A percentile compares a stretch with the other conserved stretches of the same genome.
Conservation (phyloP, 2,797 vertebrate species). For the Silurus lanzhouensis region DNA sequence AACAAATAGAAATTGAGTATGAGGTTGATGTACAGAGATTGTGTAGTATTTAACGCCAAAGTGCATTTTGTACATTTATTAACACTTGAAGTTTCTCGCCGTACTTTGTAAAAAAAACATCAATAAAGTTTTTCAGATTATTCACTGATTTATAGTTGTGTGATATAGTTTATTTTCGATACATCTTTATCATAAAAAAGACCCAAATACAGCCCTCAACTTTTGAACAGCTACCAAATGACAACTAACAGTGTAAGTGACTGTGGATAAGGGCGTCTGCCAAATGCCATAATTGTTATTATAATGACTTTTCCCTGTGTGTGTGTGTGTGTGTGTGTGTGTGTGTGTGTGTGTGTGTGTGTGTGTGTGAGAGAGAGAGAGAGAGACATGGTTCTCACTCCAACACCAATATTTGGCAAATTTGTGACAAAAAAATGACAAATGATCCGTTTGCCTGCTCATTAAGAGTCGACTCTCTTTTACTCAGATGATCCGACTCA, state of each 20-base stretch:
- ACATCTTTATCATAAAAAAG: too few species aligned
- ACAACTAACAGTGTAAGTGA: too few species aligned
- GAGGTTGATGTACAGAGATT: constrained; percentile 71
- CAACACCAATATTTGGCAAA: not conserved
- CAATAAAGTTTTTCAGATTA: constrained; percentile 58
- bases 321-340: too few species aligned
- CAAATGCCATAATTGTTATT: too few species aligned
- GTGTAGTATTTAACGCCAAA: constrained; percentile 68
- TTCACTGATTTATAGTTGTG: constrained; percentile 29
- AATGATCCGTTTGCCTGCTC: not conserved
- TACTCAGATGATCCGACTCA: not conserved
- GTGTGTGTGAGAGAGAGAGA: not conserved
- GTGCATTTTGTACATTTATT: constrained; percentile 74
- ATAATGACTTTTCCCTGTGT: too few species aligned
- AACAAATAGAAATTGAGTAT: constrained; percentile 58
- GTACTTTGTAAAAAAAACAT: constrained; percentile 71
- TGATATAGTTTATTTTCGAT: not conserved
- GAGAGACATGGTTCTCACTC: not conserved
- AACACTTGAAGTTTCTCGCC: constrained; percentile 74
- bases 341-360: too few species aligned
- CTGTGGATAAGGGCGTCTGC: too few species aligned
- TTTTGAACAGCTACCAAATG: too few species aligned
- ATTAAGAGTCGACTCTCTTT: not conserved
- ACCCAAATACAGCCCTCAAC: too few species aligned
- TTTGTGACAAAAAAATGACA: not conserved